Percentiles rank a stretch among this genome's conserved stretches.
These are phyloP conservation scores for Neogobius melanostomus DNA, from an alignment of 2,113 vertebrate genomes.

Conservation along the genomic window DNA sequence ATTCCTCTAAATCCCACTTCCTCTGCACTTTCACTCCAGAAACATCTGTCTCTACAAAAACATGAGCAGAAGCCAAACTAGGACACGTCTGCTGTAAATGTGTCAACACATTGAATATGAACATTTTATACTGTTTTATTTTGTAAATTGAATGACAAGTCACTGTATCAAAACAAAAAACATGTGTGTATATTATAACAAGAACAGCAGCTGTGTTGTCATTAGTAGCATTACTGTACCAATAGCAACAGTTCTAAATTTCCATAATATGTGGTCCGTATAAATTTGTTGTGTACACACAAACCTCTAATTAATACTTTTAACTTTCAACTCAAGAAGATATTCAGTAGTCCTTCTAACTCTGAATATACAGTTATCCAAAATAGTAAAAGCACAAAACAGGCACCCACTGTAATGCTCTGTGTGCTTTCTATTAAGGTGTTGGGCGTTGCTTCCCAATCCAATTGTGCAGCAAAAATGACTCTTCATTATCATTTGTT, in stretches of 20 bases:
- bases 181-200: not conserved
- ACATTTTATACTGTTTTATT: not conserved
- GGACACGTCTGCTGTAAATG: not conserved
- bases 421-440: constrained; percentile 51
- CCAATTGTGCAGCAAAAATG: constrained; percentile 54
- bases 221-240: no score
- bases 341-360: no score
- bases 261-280: no score
- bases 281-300: no score
- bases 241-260: no score
- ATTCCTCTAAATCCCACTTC: constrained; percentile 12
- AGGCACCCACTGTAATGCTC: not conserved
- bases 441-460: constrained; percentile 42
- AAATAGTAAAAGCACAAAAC: not conserved
- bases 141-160: not conserved
- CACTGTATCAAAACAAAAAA: not conserved
- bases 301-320: no score
- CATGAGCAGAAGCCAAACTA: constrained; percentile 3
- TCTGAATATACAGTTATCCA: not conserved
- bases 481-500: constrained; percentile 66
- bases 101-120: not conserved
- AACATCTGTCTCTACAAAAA: not conserved
- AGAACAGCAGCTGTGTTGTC: not conserved
- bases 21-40: constrained; percentile 9
- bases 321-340: no score